Conservation (phyloP, 2,113 vertebrate species). For the Podocnemis expansa region DNA sequence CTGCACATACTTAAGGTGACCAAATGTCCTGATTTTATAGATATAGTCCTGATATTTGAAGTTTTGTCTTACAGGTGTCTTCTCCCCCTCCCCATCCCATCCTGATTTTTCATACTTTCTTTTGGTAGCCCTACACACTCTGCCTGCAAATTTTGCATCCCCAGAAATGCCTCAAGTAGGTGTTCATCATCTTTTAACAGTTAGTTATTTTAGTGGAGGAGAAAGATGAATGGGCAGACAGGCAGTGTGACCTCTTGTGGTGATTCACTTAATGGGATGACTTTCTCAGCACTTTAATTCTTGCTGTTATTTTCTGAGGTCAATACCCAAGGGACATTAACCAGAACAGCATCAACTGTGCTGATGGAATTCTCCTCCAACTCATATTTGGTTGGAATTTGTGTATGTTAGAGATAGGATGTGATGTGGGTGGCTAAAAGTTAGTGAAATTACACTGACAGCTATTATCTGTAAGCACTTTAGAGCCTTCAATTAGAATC, state of each 20-base stretch:
- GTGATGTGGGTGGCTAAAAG: background rate
- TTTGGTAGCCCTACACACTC: background rate
- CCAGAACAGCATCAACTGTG: background rate
- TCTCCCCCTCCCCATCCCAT: background rate
- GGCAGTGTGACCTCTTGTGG: background rate
- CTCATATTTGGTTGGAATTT: background rate
- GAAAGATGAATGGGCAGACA: background rate
- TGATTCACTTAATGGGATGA: background rate
- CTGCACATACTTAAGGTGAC: background rate
- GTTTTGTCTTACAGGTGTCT: background rate
- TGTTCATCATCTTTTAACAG: background rate
- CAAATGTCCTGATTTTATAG: background rate
- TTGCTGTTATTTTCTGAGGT: background rate
- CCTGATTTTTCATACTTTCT: background rate
- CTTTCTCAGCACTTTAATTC: background rate
- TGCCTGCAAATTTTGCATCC: background rate
- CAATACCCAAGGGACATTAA: background rate
- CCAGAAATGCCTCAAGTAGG: background rate
- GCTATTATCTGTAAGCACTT: background rate
- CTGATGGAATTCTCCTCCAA: background rate
- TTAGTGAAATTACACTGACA: background rate
- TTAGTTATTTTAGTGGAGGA: background rate
- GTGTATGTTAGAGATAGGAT: background rate
- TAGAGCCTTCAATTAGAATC: background rate
- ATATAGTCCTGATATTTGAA: background rate